Base-by-base conservation (phyloP, 2,888 invertebrate genomes). In the Deilephila porcellus region DNA sequence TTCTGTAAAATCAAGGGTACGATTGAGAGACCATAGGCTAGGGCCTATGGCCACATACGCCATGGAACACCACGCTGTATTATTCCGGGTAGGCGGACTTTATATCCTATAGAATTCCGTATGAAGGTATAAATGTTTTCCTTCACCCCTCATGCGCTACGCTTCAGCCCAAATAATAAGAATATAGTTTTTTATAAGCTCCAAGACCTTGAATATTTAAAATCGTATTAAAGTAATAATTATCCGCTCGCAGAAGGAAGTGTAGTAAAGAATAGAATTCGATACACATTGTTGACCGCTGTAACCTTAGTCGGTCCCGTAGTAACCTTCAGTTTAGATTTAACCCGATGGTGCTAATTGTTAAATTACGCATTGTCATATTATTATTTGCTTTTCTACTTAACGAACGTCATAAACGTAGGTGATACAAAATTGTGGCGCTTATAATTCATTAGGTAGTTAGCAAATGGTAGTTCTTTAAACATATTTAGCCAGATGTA, bases 281-380 rank as follows among this genome's bases (percentile, higher is more conserved):
- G 45, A 25, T 67, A 67, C 67, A 52, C 45, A 67, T 67, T 67
- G 25, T 67, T 67, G 67, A 67, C 25, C 45, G 17, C 8, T 52
- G 37, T 1, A 25, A 25, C n/a, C n/a, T n/a, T n/a, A n/a, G n/a
- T n/a, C 11, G 45, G 67, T 64, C 67, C 52, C 5, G 8, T 17
- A 29, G 5, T 60, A 25, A 52, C 67, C 67, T 67, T 67, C 52
- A 25, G 20, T 20, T 67, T 52, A 20, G 45, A 45, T 14, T 67
- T 73, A 62, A 64, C 71, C 74, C 60, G 53, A 72, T 71, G 74
- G 71, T 75, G 74, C 74, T 78, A 75, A 74, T 74, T 70, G 32
- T 63, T 25, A 53, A 34, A 71, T 73, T 70, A 67, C 52, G 45
- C 70, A 64, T 73, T 75, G 75, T 76, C 78, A 76, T 60, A 56